phyloP scores from a whole-genome alignment of 1,140 invertebrate species.

The Procambarus virginalis region DNA sequence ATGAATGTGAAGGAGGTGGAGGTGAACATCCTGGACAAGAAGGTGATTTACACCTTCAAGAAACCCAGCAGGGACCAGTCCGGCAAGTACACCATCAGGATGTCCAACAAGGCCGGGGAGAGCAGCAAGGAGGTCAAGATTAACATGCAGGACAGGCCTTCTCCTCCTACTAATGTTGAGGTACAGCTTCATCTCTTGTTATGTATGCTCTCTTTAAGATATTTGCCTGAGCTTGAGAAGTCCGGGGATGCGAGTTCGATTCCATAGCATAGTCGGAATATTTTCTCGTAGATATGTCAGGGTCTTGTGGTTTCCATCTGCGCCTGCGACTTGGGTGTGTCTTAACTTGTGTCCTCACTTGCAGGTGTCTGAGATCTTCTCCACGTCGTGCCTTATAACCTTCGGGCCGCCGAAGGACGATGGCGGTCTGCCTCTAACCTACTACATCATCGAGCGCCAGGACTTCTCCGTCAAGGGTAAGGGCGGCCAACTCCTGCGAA shows the following conservation, averaged over 20 bases:
- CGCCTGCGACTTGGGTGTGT: background rate
- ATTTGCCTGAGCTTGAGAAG: no score
- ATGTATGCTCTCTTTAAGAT: no score
- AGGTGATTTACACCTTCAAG: conserved; percentile 91
- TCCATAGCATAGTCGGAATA: no score
- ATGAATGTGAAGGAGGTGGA: conserved; percentile 91
- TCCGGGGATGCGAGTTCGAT: no score
- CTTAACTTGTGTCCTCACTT: background rate
- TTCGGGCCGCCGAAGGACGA: conserved; percentile 96
- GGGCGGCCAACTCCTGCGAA: background rate
- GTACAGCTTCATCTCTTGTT: background rate
- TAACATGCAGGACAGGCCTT: conserved; percentile 84
- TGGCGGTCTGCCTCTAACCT: conserved; percentile 90
- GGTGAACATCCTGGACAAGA: conserved; percentile 90
- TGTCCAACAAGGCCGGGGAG: conserved; percentile 91
- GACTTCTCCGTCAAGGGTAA: conserved; percentile 88
- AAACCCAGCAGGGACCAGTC: conserved; percentile 87
- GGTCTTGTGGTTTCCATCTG: no score
- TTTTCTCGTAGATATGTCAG: no score
- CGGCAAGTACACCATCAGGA: conserved; percentile 89
- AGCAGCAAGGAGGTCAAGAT: conserved; percentile 88
- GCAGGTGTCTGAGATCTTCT: conserved; percentile 92
- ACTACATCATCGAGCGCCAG: conserved; percentile 96
- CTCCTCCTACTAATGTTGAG: conserved; percentile 66
- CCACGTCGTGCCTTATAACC: conserved; percentile 90